Percentiles rank a stretch among this genome's conserved stretches.
Evolutionary conservation across 2,113 vertebrate genomes (phyloP).

Genomic region (Malurus alboscapulatus): DNA sequence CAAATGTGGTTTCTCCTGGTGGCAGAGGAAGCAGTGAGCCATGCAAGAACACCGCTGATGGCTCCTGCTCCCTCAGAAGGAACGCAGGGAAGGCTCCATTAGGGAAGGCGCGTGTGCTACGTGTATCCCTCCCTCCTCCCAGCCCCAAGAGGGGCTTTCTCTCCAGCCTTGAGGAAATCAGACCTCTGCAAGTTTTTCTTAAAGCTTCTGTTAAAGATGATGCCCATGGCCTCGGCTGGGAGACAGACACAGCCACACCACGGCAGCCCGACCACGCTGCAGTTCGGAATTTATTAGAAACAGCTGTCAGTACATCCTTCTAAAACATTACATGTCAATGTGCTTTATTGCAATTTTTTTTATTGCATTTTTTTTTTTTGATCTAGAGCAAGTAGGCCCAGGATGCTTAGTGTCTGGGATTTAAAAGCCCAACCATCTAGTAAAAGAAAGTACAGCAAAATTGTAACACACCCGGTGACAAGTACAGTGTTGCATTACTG

Average conservation of each 20-base stretch:
- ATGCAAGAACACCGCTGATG: background rate
- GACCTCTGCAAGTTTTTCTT: background rate
- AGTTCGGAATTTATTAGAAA: constrained; percentile 68
- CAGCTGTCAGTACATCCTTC: constrained; percentile 72
- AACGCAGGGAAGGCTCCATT: background rate
- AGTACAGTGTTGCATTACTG: constrained; percentile 78
- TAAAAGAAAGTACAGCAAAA: constrained; percentile 77
- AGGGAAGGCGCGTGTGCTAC: accelerated
- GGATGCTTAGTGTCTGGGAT: constrained; percentile 76
- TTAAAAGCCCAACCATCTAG: constrained; percentile 74
- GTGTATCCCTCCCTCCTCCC: background rate
- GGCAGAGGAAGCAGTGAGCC: background rate
- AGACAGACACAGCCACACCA: constrained; percentile 43
- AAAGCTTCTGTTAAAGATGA: background rate
- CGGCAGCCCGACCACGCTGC: constrained; percentile 32
- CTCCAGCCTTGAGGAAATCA: background rate
- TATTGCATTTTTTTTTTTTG: constrained; percentile 77
- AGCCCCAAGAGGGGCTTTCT: background rate
- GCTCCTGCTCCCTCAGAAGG: background rate
- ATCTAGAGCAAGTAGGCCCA: constrained; percentile 78
- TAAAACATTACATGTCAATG: constrained; percentile 70
- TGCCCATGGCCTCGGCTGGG: background rate
- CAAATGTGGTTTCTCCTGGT: accelerated
- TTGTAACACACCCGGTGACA: constrained; percentile 77
- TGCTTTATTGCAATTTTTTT: constrained; percentile 80